These are phyloP conservation scores for Pholis gunnellus DNA, from an alignment of 2,113 vertebrate genomes.

Conservation along the genomic window DNA sequence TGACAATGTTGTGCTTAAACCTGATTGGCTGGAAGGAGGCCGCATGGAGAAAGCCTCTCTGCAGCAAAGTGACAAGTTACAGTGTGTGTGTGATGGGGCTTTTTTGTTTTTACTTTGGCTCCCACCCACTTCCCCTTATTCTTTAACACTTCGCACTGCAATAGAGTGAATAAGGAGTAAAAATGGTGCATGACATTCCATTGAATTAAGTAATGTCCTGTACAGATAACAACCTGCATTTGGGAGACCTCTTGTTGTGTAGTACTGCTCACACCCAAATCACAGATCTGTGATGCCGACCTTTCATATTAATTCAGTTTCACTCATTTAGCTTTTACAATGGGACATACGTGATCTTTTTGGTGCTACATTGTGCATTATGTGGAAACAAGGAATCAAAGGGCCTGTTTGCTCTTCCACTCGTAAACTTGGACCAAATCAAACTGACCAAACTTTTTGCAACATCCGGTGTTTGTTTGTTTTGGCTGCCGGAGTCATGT, in stretches of 20 bases:
- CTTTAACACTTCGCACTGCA: constrained; percentile 63
- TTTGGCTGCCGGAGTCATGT: constrained; percentile 66
- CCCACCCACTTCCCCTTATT: constrained; percentile 80
- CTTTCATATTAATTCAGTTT: neutral
- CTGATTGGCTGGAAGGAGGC: constrained; percentile 8
- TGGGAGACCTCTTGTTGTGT: constrained; percentile 21
- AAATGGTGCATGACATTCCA: constrained; percentile 61
- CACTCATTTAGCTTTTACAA: constrained; percentile 14
- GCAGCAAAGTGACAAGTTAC: constrained; percentile 13
- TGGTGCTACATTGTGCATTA: constrained; percentile 6
- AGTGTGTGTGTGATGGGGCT: neutral
- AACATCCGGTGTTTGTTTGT: constrained; percentile 79
- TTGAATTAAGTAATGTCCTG: constrained; percentile 62
- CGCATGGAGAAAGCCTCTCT: neutral
- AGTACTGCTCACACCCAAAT: constrained; percentile 6
- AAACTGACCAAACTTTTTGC: constrained; percentile 22
- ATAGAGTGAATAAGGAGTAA: constrained; percentile 36
- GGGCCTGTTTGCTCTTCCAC: constrained; percentile 33
- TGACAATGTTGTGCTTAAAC: constrained; percentile 23
- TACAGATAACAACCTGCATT: constrained; percentile 42
- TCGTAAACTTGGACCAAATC: constrained; percentile 43
- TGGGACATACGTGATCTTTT: neutral
- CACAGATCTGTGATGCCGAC: neutral
- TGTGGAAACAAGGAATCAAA: constrained; percentile 36
- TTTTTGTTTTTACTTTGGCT: constrained; percentile 8